These are phyloP conservation scores for Scomber colias DNA, from an alignment of 2,113 vertebrate genomes.

Conservation along the genomic window DNA sequence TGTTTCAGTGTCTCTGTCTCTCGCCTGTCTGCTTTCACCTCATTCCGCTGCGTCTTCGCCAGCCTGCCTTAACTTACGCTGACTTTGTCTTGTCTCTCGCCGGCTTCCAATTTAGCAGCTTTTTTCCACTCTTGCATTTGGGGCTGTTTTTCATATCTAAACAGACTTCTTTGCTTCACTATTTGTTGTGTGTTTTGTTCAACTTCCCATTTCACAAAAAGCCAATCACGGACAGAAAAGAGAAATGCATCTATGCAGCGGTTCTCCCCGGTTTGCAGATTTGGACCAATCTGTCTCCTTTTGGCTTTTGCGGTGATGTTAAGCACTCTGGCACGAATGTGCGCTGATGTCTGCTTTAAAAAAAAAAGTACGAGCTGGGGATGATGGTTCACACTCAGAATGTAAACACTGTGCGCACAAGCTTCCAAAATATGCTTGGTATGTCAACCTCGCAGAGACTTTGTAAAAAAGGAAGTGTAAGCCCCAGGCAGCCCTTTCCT, in stretches of 20 bases:
- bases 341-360: slow-evolving; percentile 15
- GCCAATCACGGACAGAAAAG: not conserved
- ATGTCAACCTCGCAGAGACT: slow-evolving; percentile 1
- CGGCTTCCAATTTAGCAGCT: slow-evolving; percentile 25
- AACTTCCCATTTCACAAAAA: not conserved
- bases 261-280: not conserved
- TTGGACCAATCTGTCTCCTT: slow-evolving; percentile 10
- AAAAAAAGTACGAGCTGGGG: slow-evolving; percentile 24
- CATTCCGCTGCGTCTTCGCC: slow-evolving; percentile 10
- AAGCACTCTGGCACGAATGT: not conserved
- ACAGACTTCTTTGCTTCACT: not conserved
- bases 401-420: slow-evolving; percentile 45
- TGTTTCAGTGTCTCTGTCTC: slow-evolving; percentile 17
- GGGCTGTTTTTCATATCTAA: slow-evolving; percentile 1
- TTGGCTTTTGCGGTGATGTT: slow-evolving; percentile 14
- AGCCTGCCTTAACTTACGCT: slow-evolving; percentile 61
- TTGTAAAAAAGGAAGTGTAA: not conserved
- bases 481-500: not conserved
- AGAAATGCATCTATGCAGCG: not conserved
- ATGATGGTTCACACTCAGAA: slow-evolving; percentile 21
- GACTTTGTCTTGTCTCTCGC: slow-evolving; percentile 29
- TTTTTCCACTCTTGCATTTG: not conserved
- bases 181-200: not conserved
- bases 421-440: slow-evolving; percentile 34
- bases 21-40: slow-evolving; percentile 17